Base-by-base conservation (phyloP, 2,797 vertebrate species). In the Manis pentadactyla region DNA sequence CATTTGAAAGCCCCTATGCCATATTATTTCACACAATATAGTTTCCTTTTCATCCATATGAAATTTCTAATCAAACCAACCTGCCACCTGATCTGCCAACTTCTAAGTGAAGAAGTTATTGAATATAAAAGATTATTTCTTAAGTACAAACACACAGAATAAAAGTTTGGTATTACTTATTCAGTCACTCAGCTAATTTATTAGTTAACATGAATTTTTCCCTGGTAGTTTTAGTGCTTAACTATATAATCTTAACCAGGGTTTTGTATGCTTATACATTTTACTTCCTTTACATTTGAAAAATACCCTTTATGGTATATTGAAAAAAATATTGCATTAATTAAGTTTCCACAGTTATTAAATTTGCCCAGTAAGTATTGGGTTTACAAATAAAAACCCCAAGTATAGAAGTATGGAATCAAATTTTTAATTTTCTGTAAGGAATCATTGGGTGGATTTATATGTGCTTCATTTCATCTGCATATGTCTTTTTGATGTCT, bases 381-480 rank as follows among this genome's bases (percentile, higher is more conserved):
- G 5, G 23, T 90, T 96, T 85, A 87, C 8, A 87, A 93, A 23
- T 92, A 87, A 92, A 92, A 93, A 42, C 59, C 15, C 18, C 25
- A 95, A 95, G 61, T 90, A 4, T 49, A 55, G 11, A 61, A 14
- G 25, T 68, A 51, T 10, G n/a, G 19, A 93, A 82, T 71, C 4
- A 42, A 51, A 55, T 66, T 92, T 95, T 87, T 37, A 82, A 53
- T 19, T 96, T 97, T 96, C 83, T 93, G 51, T 75, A 96, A 98
- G 96, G 96, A 97, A 93, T 84, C 86, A 92, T 90, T 96, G 81
- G 98, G 94, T 96, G 79, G 78, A 97, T 97, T 95, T 96, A 89
- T 97, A 97, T 97, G 90, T 96, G 77, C 95, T 98, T 97, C 92
- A 95, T 94, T 97, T 97, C 95, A 93, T 95, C 63, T 75, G 90